A percentile compares a stretch with the other conserved stretches of the same genome.
phyloP scores from a whole-genome alignment of 2,888 invertebrate genomes.

The Ectemnius lituratus region DNA sequence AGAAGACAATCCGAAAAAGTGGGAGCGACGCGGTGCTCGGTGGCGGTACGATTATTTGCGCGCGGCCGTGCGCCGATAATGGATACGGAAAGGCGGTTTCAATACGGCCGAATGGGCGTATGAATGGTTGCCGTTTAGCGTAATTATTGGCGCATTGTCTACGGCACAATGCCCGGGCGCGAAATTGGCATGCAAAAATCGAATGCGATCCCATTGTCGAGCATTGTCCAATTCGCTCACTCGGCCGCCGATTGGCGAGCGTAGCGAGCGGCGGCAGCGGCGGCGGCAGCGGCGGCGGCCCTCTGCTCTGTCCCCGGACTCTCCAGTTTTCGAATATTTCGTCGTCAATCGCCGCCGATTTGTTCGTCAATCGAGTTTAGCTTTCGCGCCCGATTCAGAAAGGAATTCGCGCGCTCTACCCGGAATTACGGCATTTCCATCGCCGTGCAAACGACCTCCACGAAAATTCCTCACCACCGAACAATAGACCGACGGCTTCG shows the following conservation, averaged over 20 bases:
- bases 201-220: slow-evolving; percentile 75
- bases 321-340: slow-evolving; percentile 68
- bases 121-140: slow-evolving; percentile 76
- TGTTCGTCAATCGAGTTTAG: slow-evolving; percentile 56
- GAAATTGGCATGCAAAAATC: slow-evolving; percentile 77
- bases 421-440: slow-evolving; percentile 38
- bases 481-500: no score
- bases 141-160: slow-evolving; percentile 77
- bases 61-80: slow-evolving; percentile 70
- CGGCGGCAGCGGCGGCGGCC: no score
- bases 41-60: slow-evolving; percentile 69
- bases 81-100: slow-evolving; percentile 75
- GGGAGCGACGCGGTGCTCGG: slow-evolving; percentile 52
- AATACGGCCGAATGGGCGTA: slow-evolving; percentile 75
- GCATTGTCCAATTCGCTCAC: slow-evolving; percentile 69
- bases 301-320: slow-evolving; percentile 38
- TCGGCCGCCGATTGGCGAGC: slow-evolving; percentile 29
- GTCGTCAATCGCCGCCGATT: slow-evolving; percentile 49
- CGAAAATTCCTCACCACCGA: neutral
- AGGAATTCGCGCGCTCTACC: slow-evolving; percentile 41
- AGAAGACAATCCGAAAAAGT: slow-evolving; percentile 48
- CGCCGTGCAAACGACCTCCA: slow-evolving; percentile 4
- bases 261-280: no score
- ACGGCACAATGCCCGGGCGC: slow-evolving; percentile 73
- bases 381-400: slow-evolving; percentile 21